Conservation (phyloP, 2,888 invertebrate species). For the Punctoribates punctum region DNA sequence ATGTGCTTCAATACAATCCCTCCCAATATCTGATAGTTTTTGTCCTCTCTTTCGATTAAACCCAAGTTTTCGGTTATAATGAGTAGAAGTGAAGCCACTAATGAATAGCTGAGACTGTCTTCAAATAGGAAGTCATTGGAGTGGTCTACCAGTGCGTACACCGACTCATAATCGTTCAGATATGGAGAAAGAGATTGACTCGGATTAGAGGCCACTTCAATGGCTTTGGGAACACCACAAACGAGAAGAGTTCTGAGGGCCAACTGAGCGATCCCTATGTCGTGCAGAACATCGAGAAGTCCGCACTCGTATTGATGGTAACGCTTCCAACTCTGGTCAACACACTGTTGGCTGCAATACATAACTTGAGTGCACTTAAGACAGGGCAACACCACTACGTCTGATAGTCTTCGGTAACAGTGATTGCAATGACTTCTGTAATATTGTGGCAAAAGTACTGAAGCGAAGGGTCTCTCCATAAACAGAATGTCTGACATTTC, state of each 20-base stretch:
- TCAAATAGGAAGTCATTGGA: conserved; percentile 62
- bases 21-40: conserved; percentile 56
- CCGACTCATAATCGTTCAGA: conserved; percentile 57
- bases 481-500: conserved; percentile 69
- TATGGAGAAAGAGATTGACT: neutral
- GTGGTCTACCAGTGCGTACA: conserved; percentile 70
- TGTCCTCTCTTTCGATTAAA: neutral
- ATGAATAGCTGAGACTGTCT: conserved; percentile 67
- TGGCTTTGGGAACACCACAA: conserved; percentile 18
- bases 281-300: conserved; percentile 56
- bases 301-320: conserved; percentile 54
- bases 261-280: conserved; percentile 72
- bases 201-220: neutral
- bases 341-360: conserved; percentile 53
- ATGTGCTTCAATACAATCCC: conserved; percentile 69
- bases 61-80: conserved; percentile 44
- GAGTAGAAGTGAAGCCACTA: conserved; percentile 52
- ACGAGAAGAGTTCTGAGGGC: conserved; percentile 51
- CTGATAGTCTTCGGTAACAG: conserved; percentile 60
- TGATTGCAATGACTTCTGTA: conserved; percentile 65
- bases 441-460: conserved; percentile 63
- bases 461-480: conserved; percentile 73
- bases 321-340: conserved; percentile 50
- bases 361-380: conserved; percentile 52
- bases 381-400: neutral